Conservation (phyloP, 2,888 invertebrate species). For the Dysmachus trigonus region DNA sequence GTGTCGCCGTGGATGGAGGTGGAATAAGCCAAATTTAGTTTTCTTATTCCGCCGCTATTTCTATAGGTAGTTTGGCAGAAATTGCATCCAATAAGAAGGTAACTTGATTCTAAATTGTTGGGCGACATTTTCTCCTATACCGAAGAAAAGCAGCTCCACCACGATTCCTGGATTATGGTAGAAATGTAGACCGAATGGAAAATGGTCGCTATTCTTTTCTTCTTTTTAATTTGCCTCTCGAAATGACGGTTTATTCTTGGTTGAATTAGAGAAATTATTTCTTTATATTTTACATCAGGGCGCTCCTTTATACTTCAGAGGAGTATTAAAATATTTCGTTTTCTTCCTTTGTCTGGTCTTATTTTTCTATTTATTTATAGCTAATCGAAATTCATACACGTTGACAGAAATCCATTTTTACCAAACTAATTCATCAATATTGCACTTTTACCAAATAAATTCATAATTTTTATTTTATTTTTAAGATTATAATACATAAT, state of each 20-base stretch:
- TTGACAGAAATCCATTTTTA: too few relatives aligned
- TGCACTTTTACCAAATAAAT: too few relatives aligned
- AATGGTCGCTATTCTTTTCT: background rate
- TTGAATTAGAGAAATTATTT: background rate
- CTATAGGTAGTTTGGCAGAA: background rate
- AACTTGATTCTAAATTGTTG: background rate
- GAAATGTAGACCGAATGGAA: background rate
- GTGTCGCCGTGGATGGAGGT: background rate
- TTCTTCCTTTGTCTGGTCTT: too few relatives aligned
- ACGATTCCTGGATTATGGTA: background rate
- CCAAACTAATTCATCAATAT: background rate
- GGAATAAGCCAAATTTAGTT: slow-evolving; percentile 14
- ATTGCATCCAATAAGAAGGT: background rate
- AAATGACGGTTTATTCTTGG: background rate
- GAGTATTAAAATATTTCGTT: background rate
- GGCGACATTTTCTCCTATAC: background rate
- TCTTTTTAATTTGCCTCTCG: background rate
- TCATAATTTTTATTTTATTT: too few relatives aligned
- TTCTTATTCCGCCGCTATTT: background rate
- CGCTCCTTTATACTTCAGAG: background rate
- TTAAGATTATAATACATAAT: too few relatives aligned
- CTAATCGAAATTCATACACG: too few relatives aligned
- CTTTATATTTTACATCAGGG: background rate
- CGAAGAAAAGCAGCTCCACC: background rate
- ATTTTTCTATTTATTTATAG: too few relatives aligned